Conservation (phyloP, 2,113 vertebrate genomes). For the Turnix velox region DNA sequence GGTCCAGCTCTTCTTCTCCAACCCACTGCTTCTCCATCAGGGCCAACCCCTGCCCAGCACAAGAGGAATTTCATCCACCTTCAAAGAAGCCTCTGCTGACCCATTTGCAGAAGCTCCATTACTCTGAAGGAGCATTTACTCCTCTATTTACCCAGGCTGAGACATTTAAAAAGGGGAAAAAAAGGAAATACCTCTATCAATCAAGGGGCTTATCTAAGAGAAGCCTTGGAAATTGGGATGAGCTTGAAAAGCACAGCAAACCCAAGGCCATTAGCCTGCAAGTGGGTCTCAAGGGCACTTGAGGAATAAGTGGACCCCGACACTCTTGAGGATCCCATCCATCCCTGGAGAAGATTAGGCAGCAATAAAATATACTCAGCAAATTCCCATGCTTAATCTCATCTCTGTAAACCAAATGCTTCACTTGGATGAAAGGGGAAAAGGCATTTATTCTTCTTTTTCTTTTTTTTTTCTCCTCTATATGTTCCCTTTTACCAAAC, state of each 20-base stretch:
- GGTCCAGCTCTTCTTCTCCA: not conserved
- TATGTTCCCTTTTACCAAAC: not conserved
- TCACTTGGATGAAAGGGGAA: slow-evolving; percentile 17
- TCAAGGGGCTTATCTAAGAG: not conserved
- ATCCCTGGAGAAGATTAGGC: not conserved
- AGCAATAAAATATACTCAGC: not conserved
- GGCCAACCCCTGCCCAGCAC: not conserved
- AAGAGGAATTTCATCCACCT: not conserved
- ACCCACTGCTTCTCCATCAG: accelerated
- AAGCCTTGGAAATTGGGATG: not conserved
- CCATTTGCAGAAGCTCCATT: not conserved
- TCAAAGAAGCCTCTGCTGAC: not conserved
- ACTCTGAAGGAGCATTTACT: not conserved
- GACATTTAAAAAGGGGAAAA: not conserved
- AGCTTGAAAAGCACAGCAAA: slow-evolving; percentile 26
- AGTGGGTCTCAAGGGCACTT: slow-evolving; percentile 27
- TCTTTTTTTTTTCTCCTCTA: too few species aligned
- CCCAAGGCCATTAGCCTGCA: slow-evolving; percentile 20
- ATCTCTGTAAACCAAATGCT: slow-evolving; percentile 32
- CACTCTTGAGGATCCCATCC: slow-evolving; percentile 10
- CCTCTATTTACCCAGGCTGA: not conserved
- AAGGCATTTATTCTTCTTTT: not conserved
- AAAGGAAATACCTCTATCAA: not conserved
- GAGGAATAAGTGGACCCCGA: slow-evolving; percentile 39
- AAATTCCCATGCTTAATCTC: slow-evolving; percentile 42